phyloP scores from a whole-genome alignment of 2,888 invertebrate genomes.

The Catocala fraxini region DNA sequence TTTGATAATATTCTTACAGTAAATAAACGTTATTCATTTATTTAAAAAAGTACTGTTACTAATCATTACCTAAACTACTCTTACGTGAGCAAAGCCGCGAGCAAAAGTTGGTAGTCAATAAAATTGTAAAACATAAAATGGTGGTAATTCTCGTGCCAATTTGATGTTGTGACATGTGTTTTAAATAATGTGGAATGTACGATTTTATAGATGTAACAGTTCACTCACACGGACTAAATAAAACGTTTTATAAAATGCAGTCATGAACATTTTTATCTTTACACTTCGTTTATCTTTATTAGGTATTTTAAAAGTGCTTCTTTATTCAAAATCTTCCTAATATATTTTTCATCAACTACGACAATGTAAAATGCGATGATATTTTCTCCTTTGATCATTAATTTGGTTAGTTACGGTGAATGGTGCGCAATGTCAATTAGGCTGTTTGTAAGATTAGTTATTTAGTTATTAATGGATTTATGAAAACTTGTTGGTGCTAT shows the following conservation, averaged over 20 bases:
- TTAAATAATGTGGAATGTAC: constrained; percentile 21
- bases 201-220: constrained; percentile 22
- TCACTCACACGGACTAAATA: constrained; percentile 1
- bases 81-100: background rate
- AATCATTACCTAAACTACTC: too few species aligned
- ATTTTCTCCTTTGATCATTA: constrained; percentile 24
- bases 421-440: constrained; percentile 27
- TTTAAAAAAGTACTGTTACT: too few species aligned
- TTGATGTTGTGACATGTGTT: constrained; percentile 32
- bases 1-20: too few species aligned
- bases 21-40: too few species aligned
- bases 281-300: constrained; percentile 35
- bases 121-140: constrained; percentile 14
- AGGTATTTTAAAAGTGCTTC: constrained; percentile 16
- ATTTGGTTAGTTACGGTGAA: constrained; percentile 30
- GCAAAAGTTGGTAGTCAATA: background rate
- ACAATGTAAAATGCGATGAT: constrained; percentile 29
- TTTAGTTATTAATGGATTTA: constrained; percentile 14
- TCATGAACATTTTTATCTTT: constrained; percentile 22
- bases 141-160: constrained; percentile 16
- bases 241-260: constrained; percentile 12
- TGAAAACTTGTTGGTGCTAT: background rate
- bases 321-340: background rate
- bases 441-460: constrained; percentile 24
- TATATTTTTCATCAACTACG: constrained; percentile 16